These are phyloP conservation scores for Anadara kagoshimensis DNA, from an alignment of 1,140 invertebrate species.

Conservation along the genomic window DNA sequence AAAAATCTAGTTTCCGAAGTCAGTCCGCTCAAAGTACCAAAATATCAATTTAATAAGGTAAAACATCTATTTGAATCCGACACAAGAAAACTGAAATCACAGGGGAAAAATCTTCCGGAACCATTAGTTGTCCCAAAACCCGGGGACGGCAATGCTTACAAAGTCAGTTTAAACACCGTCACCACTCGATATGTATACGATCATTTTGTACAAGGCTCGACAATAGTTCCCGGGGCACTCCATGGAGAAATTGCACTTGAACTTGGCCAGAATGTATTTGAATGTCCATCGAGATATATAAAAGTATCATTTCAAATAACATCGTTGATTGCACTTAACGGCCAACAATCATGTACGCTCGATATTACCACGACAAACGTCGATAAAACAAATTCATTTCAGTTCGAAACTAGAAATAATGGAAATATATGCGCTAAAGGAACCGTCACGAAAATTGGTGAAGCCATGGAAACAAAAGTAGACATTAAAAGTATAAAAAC, in stretches of 20 bases:
- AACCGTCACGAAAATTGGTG: no score
- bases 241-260: constrained; percentile 39
- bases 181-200: constrained; percentile 42
- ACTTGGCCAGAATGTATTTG: not conserved
- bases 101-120: not conserved
- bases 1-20: constrained; percentile 8
- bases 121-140: constrained; percentile 19
- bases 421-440: no score
- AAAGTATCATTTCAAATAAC: no score
- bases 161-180: constrained; percentile 17
- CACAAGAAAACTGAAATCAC: not conserved
- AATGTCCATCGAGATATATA: no score
- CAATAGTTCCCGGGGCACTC: constrained; percentile 41
- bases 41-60: not conserved
- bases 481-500: no score
- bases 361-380: no score
- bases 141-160: constrained; percentile 7
- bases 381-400: no score
- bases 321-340: no score
- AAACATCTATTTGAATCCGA: not conserved
- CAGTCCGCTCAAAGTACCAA: not conserved
- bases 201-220: constrained; percentile 26
- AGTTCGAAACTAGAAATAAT: no score
- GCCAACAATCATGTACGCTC: no score
- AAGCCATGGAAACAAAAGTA: no score